These are phyloP conservation scores for Halocaridina rubra DNA, from an alignment of 2,888 invertebrate genomes.

Conservation along the genomic window DNA sequence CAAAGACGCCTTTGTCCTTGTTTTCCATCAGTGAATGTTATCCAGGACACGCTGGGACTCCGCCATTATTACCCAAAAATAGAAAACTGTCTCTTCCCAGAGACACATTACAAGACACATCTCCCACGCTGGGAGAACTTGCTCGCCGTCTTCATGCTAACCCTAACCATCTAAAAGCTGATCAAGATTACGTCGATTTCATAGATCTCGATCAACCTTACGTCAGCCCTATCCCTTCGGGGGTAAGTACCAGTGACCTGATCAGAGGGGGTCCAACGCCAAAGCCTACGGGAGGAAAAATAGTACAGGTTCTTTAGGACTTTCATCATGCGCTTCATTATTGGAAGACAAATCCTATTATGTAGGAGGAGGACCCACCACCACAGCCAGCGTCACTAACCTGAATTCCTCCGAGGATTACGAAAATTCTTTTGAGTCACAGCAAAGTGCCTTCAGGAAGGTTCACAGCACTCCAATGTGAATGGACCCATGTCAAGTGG, in stretches of 20 bases:
- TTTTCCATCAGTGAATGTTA: slow-evolving; percentile 45
- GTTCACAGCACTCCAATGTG: slow-evolving; percentile 48
- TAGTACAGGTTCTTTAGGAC: slow-evolving; percentile 50
- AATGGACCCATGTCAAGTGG: slow-evolving; percentile 10
- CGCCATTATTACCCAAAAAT: slow-evolving; percentile 11
- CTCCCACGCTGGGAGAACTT: slow-evolving; percentile 41
- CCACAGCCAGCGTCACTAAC: slow-evolving; percentile 46
- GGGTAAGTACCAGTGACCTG: neutral
- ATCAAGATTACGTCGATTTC: slow-evolving; percentile 50
- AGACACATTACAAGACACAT: slow-evolving; percentile 36
- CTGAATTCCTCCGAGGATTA: slow-evolving; percentile 40
- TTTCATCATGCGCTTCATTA: slow-evolving; percentile 38
- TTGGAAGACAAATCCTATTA: slow-evolving; percentile 41
- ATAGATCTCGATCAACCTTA: slow-evolving; percentile 45
- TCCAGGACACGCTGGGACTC: slow-evolving; percentile 27
- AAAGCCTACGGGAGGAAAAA: slow-evolving; percentile 50
- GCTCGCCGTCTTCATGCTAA: slow-evolving; percentile 51
- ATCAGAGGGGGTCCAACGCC: slow-evolving; percentile 12
- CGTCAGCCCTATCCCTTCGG: slow-evolving; percentile 18
- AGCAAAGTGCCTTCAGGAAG: slow-evolving; percentile 23
- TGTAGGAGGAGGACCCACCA: slow-evolving; percentile 19
- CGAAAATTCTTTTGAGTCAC: neutral
- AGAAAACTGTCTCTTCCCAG: slow-evolving; percentile 45
- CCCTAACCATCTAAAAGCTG: slow-evolving; percentile 40
- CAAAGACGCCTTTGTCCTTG: slow-evolving; percentile 50